Conservation (phyloP, 1,140 invertebrate species). For the Drosophila pseudoobscura region DNA sequence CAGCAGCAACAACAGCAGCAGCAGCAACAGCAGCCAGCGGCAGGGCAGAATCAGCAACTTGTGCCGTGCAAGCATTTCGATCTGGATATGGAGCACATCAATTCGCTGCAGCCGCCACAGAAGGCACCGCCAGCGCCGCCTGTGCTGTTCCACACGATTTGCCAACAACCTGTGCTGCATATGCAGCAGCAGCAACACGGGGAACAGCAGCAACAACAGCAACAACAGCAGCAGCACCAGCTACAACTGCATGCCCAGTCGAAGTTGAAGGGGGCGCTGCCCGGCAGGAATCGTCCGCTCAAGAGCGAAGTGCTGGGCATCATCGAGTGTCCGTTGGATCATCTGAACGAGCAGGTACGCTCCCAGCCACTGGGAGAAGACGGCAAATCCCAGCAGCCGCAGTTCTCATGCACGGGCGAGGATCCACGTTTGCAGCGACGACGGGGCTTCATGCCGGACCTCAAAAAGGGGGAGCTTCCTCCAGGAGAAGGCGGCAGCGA, state of each 20-base stretch:
- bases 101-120: slow-evolving; percentile 73
- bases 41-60: slow-evolving; percentile 38
- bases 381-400: slow-evolving; percentile 40
- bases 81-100: slow-evolving; percentile 78
- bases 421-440: slow-evolving; percentile 62
- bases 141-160: slow-evolving; percentile 64
- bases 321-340: slow-evolving; percentile 57
- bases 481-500: slow-evolving; percentile 36
- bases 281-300: slow-evolving; percentile 65
- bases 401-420: slow-evolving; percentile 43
- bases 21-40: slow-evolving; percentile 38
- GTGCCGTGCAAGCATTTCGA: slow-evolving; percentile 74
- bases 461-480: slow-evolving; percentile 45
- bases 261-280: slow-evolving; percentile 58
- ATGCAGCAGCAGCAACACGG: slow-evolving; percentile 50
- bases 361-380: slow-evolving; percentile 80
- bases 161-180: slow-evolving; percentile 57
- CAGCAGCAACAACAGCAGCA: slow-evolving; percentile 63
- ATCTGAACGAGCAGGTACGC: slow-evolving; percentile 66
- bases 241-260: slow-evolving; percentile 21
- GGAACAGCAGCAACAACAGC: slow-evolving; percentile 52
- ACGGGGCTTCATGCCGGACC: slow-evolving; percentile 46
- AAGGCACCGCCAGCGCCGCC: slow-evolving; percentile 78
- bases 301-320: slow-evolving; percentile 33
- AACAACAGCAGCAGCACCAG: slow-evolving; percentile 58